Evolutionary conservation across 2,888 invertebrate genomes (phyloP).

Genomic region (Mamestra brassicae): DNA sequence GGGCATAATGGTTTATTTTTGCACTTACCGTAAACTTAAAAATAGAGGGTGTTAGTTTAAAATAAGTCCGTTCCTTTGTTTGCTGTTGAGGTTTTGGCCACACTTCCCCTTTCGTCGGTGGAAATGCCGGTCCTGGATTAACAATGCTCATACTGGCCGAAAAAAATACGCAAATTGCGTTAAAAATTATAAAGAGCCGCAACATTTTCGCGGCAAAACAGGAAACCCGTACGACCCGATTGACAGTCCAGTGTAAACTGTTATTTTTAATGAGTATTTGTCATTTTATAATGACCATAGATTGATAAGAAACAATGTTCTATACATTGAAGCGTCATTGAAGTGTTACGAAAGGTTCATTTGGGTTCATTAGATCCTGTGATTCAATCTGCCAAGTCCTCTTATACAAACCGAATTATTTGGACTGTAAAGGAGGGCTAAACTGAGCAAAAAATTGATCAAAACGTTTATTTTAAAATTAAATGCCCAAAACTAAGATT

Average conservation of each 20-base stretch:
- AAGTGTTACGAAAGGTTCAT: not conserved
- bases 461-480: no score
- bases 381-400: no score
- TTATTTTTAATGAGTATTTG: slow-evolving; percentile 30
- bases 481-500: no score
- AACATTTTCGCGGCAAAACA: slow-evolving; percentile 69
- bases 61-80: slow-evolving; percentile 81
- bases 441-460: not conserved
- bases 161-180: slow-evolving; percentile 45
- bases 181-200: slow-evolving; percentile 54
- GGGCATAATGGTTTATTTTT: not conserved
- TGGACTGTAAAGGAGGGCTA: not conserved
- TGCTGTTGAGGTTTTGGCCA: slow-evolving; percentile 93
- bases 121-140: slow-evolving; percentile 68
- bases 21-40: slow-evolving; percentile 89
- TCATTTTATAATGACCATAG: slow-evolving; percentile 43
- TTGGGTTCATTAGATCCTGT: not conserved
- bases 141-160: slow-evolving; percentile 54
- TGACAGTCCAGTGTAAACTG: slow-evolving; percentile 59
- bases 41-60: slow-evolving; percentile 84
- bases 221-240: slow-evolving; percentile 16
- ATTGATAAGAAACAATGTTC: slow-evolving; percentile 10
- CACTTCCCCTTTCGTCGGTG: slow-evolving; percentile 89
- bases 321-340: no score
- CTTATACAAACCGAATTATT: no score